Base-by-base conservation (phyloP, 2,888 invertebrate genomes). In the Amorpha juglandis region DNA sequence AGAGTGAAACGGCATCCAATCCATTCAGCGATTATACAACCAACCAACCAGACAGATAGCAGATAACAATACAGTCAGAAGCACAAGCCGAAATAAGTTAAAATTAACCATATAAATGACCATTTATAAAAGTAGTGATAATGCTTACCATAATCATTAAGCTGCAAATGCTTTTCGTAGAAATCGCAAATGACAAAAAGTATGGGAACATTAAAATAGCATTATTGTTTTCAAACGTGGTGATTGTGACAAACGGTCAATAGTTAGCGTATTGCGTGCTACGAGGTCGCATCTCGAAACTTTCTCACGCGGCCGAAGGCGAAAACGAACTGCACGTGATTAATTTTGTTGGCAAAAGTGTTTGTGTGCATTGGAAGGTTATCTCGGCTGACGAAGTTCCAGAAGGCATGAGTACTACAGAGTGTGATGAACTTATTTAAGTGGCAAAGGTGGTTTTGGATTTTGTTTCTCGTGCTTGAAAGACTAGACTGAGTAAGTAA, bases 291-390 rank as follows among this genome's bases (percentile, higher is more conserved):
- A 64, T 68, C 71, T 68, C 58, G 48, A 66, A 63, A 69, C 71
- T 78, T 77, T 77, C 78, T 74, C 78, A 75, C 72, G 58, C 55
- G 71, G 67, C 63, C 62, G 64, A 64, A 64, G 65, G 58, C 52
- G 58, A 65, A 70, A 67, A 66, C 68, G 66, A 70, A 74, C 19
- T 12, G 42, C 58, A 74, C 53, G 64, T 64, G 45, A 67, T 33
- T 58, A 71, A 71, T 70, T 62, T 63, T 66, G 66, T 64, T 66
- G 47, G 55, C 55, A 63, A 52, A 52, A 33, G 19, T 50, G 47
- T 19, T 55, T 42, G 53, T 51, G 47, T 35, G 35, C 12, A 27
- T 38, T 11, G 55, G 9, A 8, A 50, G 19, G 50, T 19, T 11
- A 50, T 50, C 50, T 50, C 19, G 50, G 14, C 14, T 45, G 14